Conservation (phyloP, 2,888 invertebrate species). For the Agonopterix heracliana region DNA sequence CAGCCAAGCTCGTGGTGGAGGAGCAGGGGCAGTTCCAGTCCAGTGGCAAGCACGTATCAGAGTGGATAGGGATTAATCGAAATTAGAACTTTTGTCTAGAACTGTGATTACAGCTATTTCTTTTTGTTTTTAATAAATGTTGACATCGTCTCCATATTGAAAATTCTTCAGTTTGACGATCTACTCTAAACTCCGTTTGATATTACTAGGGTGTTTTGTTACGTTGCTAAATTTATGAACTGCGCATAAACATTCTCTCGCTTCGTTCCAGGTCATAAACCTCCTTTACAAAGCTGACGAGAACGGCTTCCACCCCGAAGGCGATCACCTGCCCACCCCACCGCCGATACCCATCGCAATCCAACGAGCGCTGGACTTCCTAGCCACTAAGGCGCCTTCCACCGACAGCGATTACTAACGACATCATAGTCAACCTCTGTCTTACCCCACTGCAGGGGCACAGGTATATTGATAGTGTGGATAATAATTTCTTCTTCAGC, state of each 20-base stretch:
- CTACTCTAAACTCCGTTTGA: too few species aligned
- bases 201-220: too few species aligned
- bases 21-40: slow-evolving; percentile 65
- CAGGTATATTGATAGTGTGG: not conserved
- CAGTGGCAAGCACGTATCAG: slow-evolving; percentile 20
- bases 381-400: slow-evolving; percentile 63
- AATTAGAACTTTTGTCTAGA: too few species aligned
- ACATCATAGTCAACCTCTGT: not conserved
- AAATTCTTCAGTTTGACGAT: too few species aligned
- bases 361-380: slow-evolving; percentile 78
- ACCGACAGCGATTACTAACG: slow-evolving; percentile 7
- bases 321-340: slow-evolving; percentile 77
- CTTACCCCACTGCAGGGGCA: not conserved
- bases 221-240: too few species aligned
- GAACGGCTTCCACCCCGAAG: slow-evolving; percentile 79
- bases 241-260: too few species aligned
- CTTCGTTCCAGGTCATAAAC: slow-evolving; percentile 68
- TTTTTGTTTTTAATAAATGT: too few species aligned
- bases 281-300: slow-evolving; percentile 81
- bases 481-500: not conserved
- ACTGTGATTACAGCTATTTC: too few species aligned
- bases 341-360: slow-evolving; percentile 83
- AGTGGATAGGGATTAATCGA: too few species aligned
- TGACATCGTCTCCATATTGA: too few species aligned
- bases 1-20: slow-evolving; percentile 24